These are phyloP conservation scores for Eremobia ochroleuca DNA, from an alignment of 2,888 invertebrate species.

Conservation along the genomic window DNA sequence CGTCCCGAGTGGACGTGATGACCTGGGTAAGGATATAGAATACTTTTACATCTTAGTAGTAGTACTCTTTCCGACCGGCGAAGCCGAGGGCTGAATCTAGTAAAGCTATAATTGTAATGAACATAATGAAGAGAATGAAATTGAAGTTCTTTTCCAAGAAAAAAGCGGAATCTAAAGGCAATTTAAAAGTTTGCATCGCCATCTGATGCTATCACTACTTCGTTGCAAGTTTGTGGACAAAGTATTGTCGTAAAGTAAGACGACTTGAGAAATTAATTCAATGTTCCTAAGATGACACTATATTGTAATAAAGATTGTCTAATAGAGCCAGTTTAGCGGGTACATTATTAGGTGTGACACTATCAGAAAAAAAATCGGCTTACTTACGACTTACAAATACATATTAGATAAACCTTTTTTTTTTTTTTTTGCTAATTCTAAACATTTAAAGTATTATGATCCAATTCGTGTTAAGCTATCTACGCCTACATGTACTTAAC, in stretches of 20 bases:
- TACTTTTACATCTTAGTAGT: neutral
- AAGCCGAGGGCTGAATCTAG: neutral
- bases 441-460: neutral
- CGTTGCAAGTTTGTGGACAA: conserved; percentile 4
- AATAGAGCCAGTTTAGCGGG: conserved; percentile 9
- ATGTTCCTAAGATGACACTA: conserved; percentile 12
- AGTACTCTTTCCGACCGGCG: neutral
- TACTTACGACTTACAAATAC: too few relatives aligned
- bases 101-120: conserved; percentile 9
- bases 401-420: neutral
- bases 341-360: conserved; percentile 18
- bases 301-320: conserved; percentile 18
- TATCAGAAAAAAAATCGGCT: neutral
- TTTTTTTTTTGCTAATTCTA: too few relatives aligned
- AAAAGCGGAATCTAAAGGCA: conserved; percentile 16
- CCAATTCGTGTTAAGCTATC: neutral
- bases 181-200: conserved; percentile 43
- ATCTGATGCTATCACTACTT: conserved; percentile 26
- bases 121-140: conserved; percentile 9
- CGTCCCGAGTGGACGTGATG: neutral
- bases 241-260: conserved; percentile 29
- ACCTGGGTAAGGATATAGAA: neutral
- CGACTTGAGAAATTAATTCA: conserved; percentile 28
- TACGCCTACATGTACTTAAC: neutral
- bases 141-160: conserved; percentile 12